Evolutionary conservation across 1,140 invertebrate species (phyloP).

Genomic region (Plectrocnemia conspersa): DNA sequence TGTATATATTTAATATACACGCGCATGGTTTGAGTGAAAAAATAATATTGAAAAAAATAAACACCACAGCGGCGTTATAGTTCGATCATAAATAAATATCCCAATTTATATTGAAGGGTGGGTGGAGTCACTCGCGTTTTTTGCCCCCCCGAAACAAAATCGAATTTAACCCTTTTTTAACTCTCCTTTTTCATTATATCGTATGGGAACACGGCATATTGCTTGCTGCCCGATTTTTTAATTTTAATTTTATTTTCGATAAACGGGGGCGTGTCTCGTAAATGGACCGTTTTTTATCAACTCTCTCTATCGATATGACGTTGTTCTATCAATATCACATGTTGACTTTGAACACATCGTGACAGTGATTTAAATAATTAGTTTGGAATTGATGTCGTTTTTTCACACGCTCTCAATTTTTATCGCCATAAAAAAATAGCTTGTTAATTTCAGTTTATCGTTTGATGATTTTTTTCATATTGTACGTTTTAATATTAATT

Average conservation of each 20-base stretch:
- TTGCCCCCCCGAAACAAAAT: conserved; percentile 31
- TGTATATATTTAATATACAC: too few species aligned
- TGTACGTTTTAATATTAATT: too few species aligned
- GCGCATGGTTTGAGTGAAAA: background rate
- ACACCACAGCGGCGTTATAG: conserved; percentile 6
- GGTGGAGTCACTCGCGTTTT: conserved; percentile 31
- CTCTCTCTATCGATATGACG: too few species aligned
- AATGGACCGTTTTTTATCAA: conserved; percentile 14
- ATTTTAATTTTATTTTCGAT: conserved; percentile 32
- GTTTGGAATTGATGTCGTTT: too few species aligned
- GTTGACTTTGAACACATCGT: background rate
- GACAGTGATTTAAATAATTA: background rate
- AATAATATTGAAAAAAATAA: background rate
- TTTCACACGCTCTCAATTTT: too few species aligned
- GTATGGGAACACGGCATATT: conserved; percentile 4
- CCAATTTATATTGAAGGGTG: conserved; percentile 36
- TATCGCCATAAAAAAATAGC: too few species aligned
- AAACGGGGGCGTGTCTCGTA: conserved; percentile 17
- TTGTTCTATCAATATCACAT: background rate
- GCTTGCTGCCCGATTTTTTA: conserved; percentile 19
- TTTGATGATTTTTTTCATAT: too few species aligned
- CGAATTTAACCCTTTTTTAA: conserved; percentile 35
- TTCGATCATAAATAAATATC: conserved; percentile 35
- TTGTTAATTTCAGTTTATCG: too few species aligned
- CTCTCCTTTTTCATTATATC: conserved; percentile 16